Evolutionary conservation across 2,888 invertebrate genomes (phyloP), one percentile per base, ranked within the genome.

Genomic region (Dilophus febrilis): DNA sequence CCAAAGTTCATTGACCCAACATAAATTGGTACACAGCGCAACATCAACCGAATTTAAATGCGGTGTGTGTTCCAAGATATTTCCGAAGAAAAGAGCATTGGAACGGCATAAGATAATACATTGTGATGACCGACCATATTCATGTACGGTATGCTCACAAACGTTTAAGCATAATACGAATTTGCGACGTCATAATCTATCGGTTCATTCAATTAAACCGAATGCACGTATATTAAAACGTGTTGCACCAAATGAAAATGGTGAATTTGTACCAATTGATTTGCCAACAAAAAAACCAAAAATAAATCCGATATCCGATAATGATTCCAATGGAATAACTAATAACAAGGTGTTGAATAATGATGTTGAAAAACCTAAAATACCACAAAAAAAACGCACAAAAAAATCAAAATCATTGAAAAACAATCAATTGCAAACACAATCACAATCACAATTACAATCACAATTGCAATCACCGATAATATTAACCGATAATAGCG

Each of bases 151-250:
- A 43, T 62, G 62, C 53, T 55, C 58, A 48, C 59, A 61, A 53
- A 59, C 59, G 11, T 62, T 61, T 41, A 62, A 62, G 43, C 59
- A 59, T 58, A 60, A 61, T 47, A 60, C 62, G 5, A 61, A 62
- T 51, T 51, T 62, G 44, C 59, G 58, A 38, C 58, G 62, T 27
- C 62, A 62, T 48, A 61, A 62, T 48, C 59, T 60, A 47, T 53
- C 57, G 1, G 55, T 57, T 37, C 62, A 62, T 43, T 58, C 56
- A 13, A 59, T 58, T 46, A 55, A 56, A 44, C 57, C 59, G 37
- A 54, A 56, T 27, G 55, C 56, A 22, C 59, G 56, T 39, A 61
- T 59, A 47, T 53, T 56, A 17, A 60, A 59, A 44, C 55, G 59
- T 42, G 57, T 58, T 44, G 51, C 57, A 40, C 59, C 59, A 48